Evolutionary conservation across 1,140 invertebrate genomes (phyloP).

Genomic region (Brachionus asplanchnoidis): DNA sequence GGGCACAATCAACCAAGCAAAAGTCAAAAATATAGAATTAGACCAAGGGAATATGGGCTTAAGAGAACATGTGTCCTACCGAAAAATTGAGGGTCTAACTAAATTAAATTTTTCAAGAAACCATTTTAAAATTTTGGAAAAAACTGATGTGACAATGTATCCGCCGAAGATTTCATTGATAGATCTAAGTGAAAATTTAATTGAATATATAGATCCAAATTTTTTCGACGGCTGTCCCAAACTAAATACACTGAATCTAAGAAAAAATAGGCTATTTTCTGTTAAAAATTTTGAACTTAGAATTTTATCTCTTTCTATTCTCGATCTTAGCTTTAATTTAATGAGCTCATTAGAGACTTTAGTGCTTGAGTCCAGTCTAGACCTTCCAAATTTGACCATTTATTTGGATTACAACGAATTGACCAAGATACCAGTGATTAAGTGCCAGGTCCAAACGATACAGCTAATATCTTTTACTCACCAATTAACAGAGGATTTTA

Average conservation of each 20-base stretch:
- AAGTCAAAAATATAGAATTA: background rate
- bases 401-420: background rate
- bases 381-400: background rate
- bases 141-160: background rate
- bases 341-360: background rate
- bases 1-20: background rate
- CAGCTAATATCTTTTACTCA: background rate
- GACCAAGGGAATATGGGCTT: background rate
- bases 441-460: background rate
- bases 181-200: background rate
- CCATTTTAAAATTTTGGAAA: background rate
- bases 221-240: background rate
- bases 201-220: background rate
- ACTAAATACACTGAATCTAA: background rate
- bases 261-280: background rate
- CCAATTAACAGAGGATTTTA: background rate
- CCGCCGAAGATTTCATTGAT: background rate
- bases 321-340: background rate
- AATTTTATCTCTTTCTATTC: background rate
- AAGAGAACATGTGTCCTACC: background rate
- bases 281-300: background rate
- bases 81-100: background rate
- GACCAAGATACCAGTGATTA: background rate
- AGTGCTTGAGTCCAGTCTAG: background rate
- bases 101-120: background rate